Percentiles rank a stretch among this genome's conserved stretches.
phyloP scores from a whole-genome alignment of 2,888 invertebrate genomes.

The Lithosia quadra region DNA sequence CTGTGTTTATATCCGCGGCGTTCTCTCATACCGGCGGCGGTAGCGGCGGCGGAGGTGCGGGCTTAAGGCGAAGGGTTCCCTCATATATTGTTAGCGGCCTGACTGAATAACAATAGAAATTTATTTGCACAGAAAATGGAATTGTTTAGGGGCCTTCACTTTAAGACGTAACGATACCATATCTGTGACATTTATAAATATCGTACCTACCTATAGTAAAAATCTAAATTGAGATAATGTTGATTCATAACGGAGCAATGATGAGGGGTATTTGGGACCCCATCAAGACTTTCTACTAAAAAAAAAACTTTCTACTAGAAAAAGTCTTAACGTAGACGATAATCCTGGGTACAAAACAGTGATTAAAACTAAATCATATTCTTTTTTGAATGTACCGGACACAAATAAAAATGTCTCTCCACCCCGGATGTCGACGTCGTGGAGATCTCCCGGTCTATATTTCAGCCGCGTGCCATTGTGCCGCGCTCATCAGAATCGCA shows the following conservation, averaged over 20 bases:
- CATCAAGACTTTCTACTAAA: too few relatives aligned
- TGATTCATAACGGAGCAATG: too few relatives aligned
- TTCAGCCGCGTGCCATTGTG: constrained; percentile 38
- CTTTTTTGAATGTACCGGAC: neutral
- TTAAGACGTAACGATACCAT: neutral
- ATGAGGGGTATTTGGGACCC: too few relatives aligned
- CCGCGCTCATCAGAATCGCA: constrained; percentile 40
- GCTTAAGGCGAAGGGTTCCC: constrained; percentile 8
- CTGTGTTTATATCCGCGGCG: constrained; percentile 9
- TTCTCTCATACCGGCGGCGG: neutral
- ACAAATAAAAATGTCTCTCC: neutral
- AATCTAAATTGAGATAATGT: too few relatives aligned
- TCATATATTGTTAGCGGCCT: constrained; percentile 17
- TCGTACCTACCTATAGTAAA: neutral
- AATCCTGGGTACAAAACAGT: neutral
- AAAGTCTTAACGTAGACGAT: neutral
- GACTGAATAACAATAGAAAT: constrained; percentile 12
- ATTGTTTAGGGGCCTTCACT: constrained; percentile 9
- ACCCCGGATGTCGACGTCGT: neutral
- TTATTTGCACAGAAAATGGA: constrained; percentile 19
- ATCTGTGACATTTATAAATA: neutral
- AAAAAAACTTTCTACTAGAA: too few relatives aligned
- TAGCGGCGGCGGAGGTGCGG: neutral
- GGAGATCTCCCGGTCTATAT: constrained; percentile 19
- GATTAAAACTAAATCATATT: neutral